Evolutionary conservation across 2,113 vertebrate species (phyloP), one percentile per base, ranked within the genome.

Genomic region (Esox niger): DNA sequence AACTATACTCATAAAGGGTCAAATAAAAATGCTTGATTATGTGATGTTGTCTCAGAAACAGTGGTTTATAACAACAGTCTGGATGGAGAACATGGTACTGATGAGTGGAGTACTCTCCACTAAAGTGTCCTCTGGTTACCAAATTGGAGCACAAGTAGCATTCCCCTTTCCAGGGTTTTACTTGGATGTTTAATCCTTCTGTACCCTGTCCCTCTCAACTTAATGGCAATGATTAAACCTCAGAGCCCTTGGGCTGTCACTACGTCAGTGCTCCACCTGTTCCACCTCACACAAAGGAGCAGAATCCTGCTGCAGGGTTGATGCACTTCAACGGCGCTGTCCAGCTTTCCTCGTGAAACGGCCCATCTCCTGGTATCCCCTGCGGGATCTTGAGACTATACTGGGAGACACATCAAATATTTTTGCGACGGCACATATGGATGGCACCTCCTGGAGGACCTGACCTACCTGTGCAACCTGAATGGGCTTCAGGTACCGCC

Each of bases 141-240:
- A 20, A 62, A 21, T n/a, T 62, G 6, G 11, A 25, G 21, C 9
- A 17, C 23, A 0, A 23, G 23, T 62, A 21, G 23, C 33, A 43
- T 21, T 43, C 33, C 21, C 11, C n/a, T 1, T 69, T 75, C 49
- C 47, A 23, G 49, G 65, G 49, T 61, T 49, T 27, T 25, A 20
- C 49, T 64, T 3, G 64, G 38, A 57, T 26, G 32, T 64, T 58
- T 71, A 32, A 71, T 78, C 68, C 30, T 55, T 58, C 27, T 59
- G 27, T 68, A 64, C 47, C 54, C 21, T 32, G 32, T 38, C 35
- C 31, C 29, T 49, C 49, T 47, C 60, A 64, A 47, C 52, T 72
- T 75, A 72, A 69, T 56, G 68, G 30, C 59, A 15, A 23, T 76
- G 62, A 79, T 79, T 59, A 69, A 63, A 62, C 58, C 2, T 33